A percentile compares a stretch with the other conserved stretches of the same genome.
Conservation (phyloP, 1,140 invertebrate genomes). For the Brachionus rubens region DNA sequence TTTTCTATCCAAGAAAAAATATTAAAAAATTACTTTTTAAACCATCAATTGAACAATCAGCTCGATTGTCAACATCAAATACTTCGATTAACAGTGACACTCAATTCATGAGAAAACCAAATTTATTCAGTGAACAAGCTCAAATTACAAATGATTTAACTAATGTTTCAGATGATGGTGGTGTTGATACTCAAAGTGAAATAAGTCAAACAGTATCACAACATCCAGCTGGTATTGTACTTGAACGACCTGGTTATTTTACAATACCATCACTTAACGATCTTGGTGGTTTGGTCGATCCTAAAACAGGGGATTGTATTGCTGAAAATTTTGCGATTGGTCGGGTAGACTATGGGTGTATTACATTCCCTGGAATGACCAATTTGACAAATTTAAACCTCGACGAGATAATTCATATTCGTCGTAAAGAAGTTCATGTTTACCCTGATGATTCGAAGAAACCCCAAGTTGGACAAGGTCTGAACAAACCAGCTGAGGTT, state of each 20-base stretch:
- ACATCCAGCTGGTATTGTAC: conserved; percentile 34
- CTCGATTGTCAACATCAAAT: neutral
- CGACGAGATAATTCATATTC: conserved; percentile 72
- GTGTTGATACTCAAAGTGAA: conserved; percentile 4
- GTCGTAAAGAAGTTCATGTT: conserved; percentile 67
- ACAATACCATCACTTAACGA: conserved; percentile 77
- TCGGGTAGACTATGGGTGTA: conserved; percentile 82
- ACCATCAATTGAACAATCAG: neutral
- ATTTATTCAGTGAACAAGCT: neutral
- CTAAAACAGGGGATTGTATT: conserved; percentile 70
- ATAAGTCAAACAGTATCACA: neutral
- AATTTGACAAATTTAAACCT: conserved; percentile 84
- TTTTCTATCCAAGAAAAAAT: conserved; percentile 46
- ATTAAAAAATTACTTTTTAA: conserved; percentile 43
- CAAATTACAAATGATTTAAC: conserved; percentile 36
- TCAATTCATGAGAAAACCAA: neutral
- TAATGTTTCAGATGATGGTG: conserved; percentile 23
- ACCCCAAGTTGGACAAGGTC: conserved; percentile 74
- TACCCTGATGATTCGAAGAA: conserved; percentile 69
- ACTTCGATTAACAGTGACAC: conserved; percentile 15
- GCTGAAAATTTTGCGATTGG: conserved; percentile 87
- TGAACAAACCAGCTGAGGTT: conserved; percentile 85
- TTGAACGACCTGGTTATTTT: conserved; percentile 66
- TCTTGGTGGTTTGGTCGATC: conserved; percentile 66
- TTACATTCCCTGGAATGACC: conserved; percentile 75